These are phyloP conservation scores for Zaprionus ornatus DNA, from an alignment of 1,140 invertebrate genomes.

Conservation along the genomic window DNA sequence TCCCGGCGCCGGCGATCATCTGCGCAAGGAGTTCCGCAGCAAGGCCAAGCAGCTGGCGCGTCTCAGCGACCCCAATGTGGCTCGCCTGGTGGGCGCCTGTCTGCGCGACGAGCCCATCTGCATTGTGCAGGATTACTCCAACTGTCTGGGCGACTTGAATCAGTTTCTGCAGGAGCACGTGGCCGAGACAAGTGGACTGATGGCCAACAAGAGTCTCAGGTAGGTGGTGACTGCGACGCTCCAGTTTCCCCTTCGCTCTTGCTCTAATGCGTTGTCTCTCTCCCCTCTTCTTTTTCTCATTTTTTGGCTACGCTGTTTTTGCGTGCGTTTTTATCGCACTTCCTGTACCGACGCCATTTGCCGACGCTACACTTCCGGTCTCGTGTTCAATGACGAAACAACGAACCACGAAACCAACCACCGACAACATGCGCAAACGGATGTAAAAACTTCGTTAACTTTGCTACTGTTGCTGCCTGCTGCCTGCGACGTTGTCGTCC, in stretches of 20 bases:
- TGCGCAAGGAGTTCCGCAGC: conserved; percentile 87
- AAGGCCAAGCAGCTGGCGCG: conserved; percentile 90
- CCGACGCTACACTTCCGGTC: conserved; percentile 80
- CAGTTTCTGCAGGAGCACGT: conserved; percentile 91
- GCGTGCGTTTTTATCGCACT: conserved; percentile 77
- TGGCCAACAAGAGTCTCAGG: conserved; percentile 72
- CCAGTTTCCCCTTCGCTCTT: not conserved
- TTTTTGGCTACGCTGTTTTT: conserved; percentile 33
- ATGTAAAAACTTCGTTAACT: conserved; percentile 83
- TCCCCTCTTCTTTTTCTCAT: conserved; percentile 6
- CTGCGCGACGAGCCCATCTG: conserved; percentile 89
- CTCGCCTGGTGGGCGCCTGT: conserved; percentile 91
- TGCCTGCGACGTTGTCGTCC: conserved; percentile 6
- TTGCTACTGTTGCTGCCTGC: conserved; percentile 44
- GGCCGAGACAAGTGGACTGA: conserved; percentile 86
- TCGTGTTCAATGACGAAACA: conserved; percentile 76
- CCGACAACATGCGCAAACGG: conserved; percentile 75
- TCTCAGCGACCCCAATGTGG: conserved; percentile 91
- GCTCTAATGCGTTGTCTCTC: conserved; percentile 51
- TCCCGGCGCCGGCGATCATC: conserved; percentile 86
- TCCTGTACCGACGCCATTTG: conserved; percentile 78
- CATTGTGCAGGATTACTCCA: conserved; percentile 87
- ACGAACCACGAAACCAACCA: conserved; percentile 53
- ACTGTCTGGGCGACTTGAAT: conserved; percentile 88
- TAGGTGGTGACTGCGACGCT: conserved; percentile 38